Percentiles rank a stretch among this genome's conserved stretches.
Conservation (phyloP, 37 sponge, comb jelly and placozoan species). For the Aplysina aerophoba region DNA sequence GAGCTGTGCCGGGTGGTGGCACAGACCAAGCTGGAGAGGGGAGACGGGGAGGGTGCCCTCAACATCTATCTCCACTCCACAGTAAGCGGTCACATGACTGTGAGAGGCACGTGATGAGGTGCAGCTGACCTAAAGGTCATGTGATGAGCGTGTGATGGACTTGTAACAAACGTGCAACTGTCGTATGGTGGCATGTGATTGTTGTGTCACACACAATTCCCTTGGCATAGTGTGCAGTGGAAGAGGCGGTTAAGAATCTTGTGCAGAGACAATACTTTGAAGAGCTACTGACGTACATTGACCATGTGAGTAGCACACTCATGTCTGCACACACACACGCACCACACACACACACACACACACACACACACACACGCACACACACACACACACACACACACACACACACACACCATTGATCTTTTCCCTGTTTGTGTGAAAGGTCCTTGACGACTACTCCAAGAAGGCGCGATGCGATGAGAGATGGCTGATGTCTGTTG, state of each 20-base stretch:
- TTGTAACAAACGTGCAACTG: too few relatives aligned
- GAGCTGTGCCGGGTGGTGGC: conserved; percentile 73
- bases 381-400: too few relatives aligned
- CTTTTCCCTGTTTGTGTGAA: too few relatives aligned
- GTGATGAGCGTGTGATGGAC: too few relatives aligned
- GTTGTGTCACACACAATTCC: too few relatives aligned
- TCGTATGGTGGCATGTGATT: too few relatives aligned
- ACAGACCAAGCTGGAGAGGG: conserved; percentile 40
- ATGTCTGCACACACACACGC: too few relatives aligned
- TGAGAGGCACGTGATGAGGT: too few relatives aligned
- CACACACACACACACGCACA: too few relatives aligned
- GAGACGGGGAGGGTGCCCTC: conserved; percentile 49
- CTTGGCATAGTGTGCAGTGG: neutral
- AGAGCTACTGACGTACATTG: conserved; percentile 4
- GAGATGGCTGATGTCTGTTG: conserved; percentile 54
- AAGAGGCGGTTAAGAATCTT: neutral
- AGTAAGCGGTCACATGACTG: conserved; percentile 30
- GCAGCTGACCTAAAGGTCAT: too few relatives aligned
- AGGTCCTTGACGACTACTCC: conserved; percentile 43
- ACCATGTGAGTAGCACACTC: conserved; percentile 1
- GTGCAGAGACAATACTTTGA: neutral
- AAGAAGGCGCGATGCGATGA: conserved; percentile 38
- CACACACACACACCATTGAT: too few relatives aligned
- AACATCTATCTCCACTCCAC: conserved; percentile 50
- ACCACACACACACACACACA: too few relatives aligned